phyloP scores from a whole-genome alignment of 2,888 invertebrate species.

The Mellilla xanthometata region DNA sequence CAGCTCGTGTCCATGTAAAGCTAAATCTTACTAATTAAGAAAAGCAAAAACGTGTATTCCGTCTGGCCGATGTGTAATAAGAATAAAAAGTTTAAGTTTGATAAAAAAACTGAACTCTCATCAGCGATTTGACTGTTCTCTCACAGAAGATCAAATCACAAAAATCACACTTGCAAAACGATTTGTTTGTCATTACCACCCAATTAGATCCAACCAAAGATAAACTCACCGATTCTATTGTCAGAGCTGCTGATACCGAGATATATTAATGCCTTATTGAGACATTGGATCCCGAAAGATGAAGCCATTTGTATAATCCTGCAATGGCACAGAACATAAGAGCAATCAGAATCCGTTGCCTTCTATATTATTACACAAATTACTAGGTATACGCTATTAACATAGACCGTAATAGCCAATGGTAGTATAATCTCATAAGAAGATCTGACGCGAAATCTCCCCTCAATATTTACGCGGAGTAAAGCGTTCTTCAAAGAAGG shows the following conservation, averaged over 20 bases:
- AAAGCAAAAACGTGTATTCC: too few species aligned
- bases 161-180: background rate
- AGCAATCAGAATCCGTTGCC: conserved; percentile 32
- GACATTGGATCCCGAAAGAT: conserved; percentile 40
- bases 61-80: too few species aligned
- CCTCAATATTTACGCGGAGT: conserved; percentile 58
- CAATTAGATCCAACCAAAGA: conserved; percentile 26
- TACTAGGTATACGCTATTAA: conserved; percentile 55
- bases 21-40: too few species aligned
- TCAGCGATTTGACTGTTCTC: background rate
- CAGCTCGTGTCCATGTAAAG: too few species aligned
- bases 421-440: conserved; percentile 53
- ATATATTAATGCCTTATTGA: conserved; percentile 43
- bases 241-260: conserved; percentile 25
- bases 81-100: too few species aligned
- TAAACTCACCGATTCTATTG: conserved; percentile 18
- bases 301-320: conserved; percentile 47
- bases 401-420: conserved; percentile 53
- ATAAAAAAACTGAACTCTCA: background rate
- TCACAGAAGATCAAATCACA: background rate
- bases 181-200: conserved; percentile 14
- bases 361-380: conserved; percentile 49
- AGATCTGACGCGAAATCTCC: conserved; percentile 47
- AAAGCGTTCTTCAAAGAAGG: conserved; percentile 60
- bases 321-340: conserved; percentile 28